Base-by-base conservation (phyloP, 2,113 vertebrate species). In the Mus spicilegus region DNA sequence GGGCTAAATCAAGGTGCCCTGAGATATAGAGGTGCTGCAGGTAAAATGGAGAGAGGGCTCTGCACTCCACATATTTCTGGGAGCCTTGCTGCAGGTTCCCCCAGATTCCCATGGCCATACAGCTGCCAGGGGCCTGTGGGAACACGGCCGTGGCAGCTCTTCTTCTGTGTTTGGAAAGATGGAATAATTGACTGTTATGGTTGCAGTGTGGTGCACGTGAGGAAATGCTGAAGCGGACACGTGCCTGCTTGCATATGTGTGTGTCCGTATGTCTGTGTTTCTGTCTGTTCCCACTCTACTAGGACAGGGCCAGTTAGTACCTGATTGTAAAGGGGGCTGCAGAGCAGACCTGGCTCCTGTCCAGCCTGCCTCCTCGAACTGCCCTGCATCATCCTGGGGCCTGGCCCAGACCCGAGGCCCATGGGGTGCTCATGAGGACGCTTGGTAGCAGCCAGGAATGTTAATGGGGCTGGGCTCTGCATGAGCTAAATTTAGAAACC, bases 401-500 rank as follows among this genome's bases (percentile, higher is more conserved):
- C 56, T 6, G 36, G 14, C 77, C 88, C 73, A 67, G 94, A 75
- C 72, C 42, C 0, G 3, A 87, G 96, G 97, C 96, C 97, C 63
- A 7, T 77, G 92, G 95, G 97, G 76, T 67, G 49, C 58, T 84
- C 3, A 1, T 58, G 90, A 91, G 96, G 96, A 95, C 28, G 14
- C 75, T 61, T 33, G 73, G 91, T 95, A 93, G 95, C 96, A 91
- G 96, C 96, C 89, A 61, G 75, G 97, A 98, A 98, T 97, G 96
- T 95, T 97, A 98, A 98, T 96, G 93, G 96, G 77, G 80, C 94
- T 36, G 0, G 87, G 96, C 96, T 94, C 82, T 51, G 95, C 96
- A 51, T 26, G 92, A 96, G 82, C 97, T 98, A 98, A 97, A 98
- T 97, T 98, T 98, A 98, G 98, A 98, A 98, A 96, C 91, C 97